A percentile compares a stretch with the other conserved stretches of the same genome.
phyloP scores from a whole-genome alignment of 2,888 invertebrate species.

The Dasypogon diadema region DNA sequence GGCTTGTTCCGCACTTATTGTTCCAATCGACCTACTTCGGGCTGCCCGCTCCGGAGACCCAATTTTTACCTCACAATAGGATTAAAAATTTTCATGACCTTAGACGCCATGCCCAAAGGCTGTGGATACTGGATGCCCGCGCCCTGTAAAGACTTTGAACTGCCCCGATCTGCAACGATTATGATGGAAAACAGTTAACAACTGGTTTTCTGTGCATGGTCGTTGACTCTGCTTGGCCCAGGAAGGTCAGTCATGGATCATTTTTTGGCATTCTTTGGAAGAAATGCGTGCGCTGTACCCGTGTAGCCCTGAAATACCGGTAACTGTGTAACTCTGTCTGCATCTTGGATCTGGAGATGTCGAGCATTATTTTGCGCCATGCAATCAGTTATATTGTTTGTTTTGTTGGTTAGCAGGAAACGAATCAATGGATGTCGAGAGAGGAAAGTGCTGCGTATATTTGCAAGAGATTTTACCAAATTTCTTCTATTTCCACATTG shows the following conservation, averaged over 20 bases:
- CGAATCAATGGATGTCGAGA: conserved; percentile 4
- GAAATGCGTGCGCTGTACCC: conserved; percentile 21
- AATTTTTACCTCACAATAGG: conserved; percentile 18
- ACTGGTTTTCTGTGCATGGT: conserved; percentile 48
- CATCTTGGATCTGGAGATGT: neutral
- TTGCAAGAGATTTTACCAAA: too few species aligned
- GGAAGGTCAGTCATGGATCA: conserved; percentile 49
- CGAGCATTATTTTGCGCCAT: conserved; percentile 32
- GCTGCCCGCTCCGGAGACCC: conserved; percentile 23
- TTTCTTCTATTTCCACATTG: too few species aligned
- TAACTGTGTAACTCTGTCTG: conserved; percentile 21
- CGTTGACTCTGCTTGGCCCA: conserved; percentile 43
- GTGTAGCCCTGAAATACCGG: conserved; percentile 33
- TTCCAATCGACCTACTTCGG: conserved; percentile 28
- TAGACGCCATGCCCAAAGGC: conserved; percentile 3
- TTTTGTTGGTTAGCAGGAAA: conserved; percentile 16
- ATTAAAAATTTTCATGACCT: conserved; percentile 26
- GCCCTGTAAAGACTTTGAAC: conserved; percentile 25
- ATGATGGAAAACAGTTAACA: conserved; percentile 23
- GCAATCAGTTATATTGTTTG: conserved; percentile 19
- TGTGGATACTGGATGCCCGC: neutral
- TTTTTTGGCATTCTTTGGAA: conserved; percentile 43
- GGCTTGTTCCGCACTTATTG: conserved; percentile 41
- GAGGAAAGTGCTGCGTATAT: too few species aligned
- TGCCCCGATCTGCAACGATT: conserved; percentile 17